Evolutionary conservation across 1,140 invertebrate genomes (phyloP).

Genomic region (Cherax destructor): DNA sequence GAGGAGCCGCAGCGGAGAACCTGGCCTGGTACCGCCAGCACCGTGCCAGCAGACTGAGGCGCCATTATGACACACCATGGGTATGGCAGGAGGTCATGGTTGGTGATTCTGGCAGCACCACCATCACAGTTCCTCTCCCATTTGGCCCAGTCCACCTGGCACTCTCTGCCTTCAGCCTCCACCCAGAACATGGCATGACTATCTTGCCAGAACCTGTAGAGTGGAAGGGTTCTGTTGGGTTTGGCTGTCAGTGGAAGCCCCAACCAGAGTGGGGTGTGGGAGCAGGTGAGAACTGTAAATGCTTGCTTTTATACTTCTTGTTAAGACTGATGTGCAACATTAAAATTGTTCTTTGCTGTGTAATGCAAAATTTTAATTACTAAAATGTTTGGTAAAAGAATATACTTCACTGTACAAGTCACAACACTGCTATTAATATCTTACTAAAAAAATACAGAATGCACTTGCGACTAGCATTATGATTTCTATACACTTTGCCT

Average conservation of each 20-base stretch:
- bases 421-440: no score
- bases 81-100: slow-evolving; percentile 66
- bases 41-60: slow-evolving; percentile 39
- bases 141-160: slow-evolving; percentile 91
- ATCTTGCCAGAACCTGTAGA: slow-evolving; percentile 84
- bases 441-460: no score
- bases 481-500: no score
- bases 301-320: no score
- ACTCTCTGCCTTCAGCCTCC: slow-evolving; percentile 93
- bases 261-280: slow-evolving; percentile 81
- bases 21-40: slow-evolving; percentile 43
- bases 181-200: slow-evolving; percentile 88
- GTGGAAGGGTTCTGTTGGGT: slow-evolving; percentile 90
- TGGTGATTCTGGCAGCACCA: slow-evolving; percentile 40
- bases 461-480: no score
- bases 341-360: no score
- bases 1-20: slow-evolving; percentile 2
- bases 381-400: no score
- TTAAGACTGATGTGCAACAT: no score
- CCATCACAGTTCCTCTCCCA: slow-evolving; percentile 76
- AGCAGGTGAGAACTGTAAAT: slow-evolving; percentile 82
- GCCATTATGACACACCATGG: slow-evolving; percentile 61
- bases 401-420: no score
- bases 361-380: no score
- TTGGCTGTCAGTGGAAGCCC: slow-evolving; percentile 98